phyloP scores from a whole-genome alignment of 2,797 vertebrate genomes.

The Melanotaenia boesemani region DNA sequence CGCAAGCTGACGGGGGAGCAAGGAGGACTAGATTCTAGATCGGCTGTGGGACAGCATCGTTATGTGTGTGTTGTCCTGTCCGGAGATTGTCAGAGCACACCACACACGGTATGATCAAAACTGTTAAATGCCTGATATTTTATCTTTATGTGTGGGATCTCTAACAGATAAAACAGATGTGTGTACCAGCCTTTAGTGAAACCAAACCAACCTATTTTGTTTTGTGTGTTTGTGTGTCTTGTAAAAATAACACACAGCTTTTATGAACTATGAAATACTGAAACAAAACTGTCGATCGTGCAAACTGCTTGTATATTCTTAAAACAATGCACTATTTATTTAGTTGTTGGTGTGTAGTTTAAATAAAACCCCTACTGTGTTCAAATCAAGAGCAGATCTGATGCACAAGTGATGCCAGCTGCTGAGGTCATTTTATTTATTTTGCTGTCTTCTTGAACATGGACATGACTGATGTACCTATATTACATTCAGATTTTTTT shows the following conservation, averaged over 20 bases:
- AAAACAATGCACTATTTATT: conserved; percentile 4
- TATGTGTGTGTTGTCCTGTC: too few species aligned
- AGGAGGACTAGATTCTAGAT: too few species aligned
- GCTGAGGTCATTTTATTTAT: conserved; percentile 10
- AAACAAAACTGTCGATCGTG: conserved; percentile 9
- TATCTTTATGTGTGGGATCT: too few species aligned
- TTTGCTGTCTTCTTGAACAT: conserved; percentile 1
- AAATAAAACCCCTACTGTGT: neutral
- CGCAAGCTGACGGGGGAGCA: too few species aligned
- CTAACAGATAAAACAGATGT: too few species aligned
- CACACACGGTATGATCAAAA: too few species aligned
- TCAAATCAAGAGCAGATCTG: conserved; percentile 9
- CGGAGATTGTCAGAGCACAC: too few species aligned
- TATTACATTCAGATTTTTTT: neutral
- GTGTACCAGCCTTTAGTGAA: neutral
- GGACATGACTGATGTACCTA: neutral
- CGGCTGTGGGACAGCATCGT: too few species aligned
- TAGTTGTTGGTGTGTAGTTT: neutral
- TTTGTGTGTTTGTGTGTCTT: too few species aligned
- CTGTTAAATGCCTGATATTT: too few species aligned
- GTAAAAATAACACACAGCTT: neutral
- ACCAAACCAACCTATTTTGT: neutral
- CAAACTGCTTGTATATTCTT: conserved; percentile 21
- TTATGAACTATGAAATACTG: neutral
- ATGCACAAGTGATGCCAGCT: conserved; percentile 26